Base-by-base conservation (phyloP, 2,888 invertebrate species). In the Bombylius discolor region DNA sequence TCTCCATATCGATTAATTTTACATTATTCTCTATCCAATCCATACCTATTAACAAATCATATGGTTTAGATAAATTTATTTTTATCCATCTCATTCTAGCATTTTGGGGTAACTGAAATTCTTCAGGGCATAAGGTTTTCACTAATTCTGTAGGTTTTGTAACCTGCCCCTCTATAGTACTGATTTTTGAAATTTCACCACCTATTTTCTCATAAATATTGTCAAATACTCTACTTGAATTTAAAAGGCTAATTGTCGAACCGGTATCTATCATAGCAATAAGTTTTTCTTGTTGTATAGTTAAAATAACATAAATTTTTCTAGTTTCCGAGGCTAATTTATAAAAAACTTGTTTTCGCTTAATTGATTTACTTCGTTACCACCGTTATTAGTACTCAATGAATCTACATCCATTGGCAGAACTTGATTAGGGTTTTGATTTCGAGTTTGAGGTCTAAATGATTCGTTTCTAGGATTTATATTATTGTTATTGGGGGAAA, bases 81-180 rank as follows among this genome's bases (percentile, higher is more conserved):
- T 50, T 59, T 51, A 5, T 14, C 32, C 42, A 57, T 57, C 56
- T 49, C 33, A 56, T 56, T 36, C 53, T 53, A 32, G 56, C 49
- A 33, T 56, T 53, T 34, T n/a, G 9, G 4, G 56, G n/a, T 31
- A 49, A 39, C 48, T 56, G 47, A 57, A 61, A 60, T 49, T 59
- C 57, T 1, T 4, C 46, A 42, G 59, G 59, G 48, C 58, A 62
- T 54, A 54, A 52, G 6, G 59, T 62, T 58, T 56, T 57, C 31
- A 60, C 58, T 53, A 56, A 57, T 52, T 51, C 32, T 5, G 56
- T 62, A 31, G 32, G 5, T 23, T 47, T 34, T 7, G 23, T 51
- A 31, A 58, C 53, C 7, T 51, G 39, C 31, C 51, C 45, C 9
- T 52, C 52, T 13, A 52, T 34, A 34, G 46, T 47, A 34, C 14